Evolutionary conservation across 2,888 invertebrate species (phyloP).

Genomic region (Anorthoa munda): DNA sequence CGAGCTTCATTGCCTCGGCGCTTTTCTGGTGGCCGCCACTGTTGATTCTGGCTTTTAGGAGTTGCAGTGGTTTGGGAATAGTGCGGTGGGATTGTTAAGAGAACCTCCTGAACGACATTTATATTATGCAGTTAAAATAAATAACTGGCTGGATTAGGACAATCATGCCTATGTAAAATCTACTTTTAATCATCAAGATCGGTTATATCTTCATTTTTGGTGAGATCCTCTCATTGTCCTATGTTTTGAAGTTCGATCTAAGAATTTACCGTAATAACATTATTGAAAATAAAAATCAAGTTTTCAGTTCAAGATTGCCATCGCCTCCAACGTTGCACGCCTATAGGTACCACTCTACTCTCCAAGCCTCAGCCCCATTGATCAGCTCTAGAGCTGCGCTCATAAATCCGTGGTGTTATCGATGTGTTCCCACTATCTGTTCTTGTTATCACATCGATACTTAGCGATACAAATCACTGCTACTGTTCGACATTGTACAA

Average conservation of each 20-base stretch:
- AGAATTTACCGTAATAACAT: not conserved
- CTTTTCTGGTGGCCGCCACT: too few species aligned
- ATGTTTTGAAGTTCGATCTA: not conserved
- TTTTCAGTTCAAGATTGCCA: not conserved
- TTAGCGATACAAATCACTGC: slow-evolving; percentile 69
- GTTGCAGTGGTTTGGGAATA: too few species aligned
- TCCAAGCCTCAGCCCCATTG: slow-evolving; percentile 33
- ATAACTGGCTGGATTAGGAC: too few species aligned
- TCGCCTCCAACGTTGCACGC: not conserved
- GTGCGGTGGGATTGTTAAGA: too few species aligned
- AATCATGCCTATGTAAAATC: too few species aligned
- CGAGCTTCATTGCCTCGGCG: too few species aligned
- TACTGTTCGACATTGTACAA: slow-evolving; percentile 65
- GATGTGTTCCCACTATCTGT: slow-evolving; percentile 63
- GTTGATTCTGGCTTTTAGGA: too few species aligned
- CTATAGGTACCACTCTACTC: not conserved
- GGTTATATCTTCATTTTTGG: not conserved
- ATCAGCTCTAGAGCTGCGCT: slow-evolving; percentile 40
- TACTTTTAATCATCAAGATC: too few species aligned
- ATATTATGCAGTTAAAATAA: too few species aligned
- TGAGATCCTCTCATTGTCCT: not conserved
- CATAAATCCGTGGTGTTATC: slow-evolving; percentile 65
- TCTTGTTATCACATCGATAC: slow-evolving; percentile 66
- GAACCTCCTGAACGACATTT: too few species aligned
- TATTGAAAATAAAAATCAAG: not conserved